Conservation (phyloP, 2,113 vertebrate genomes). For the Suncus etruscus region DNA sequence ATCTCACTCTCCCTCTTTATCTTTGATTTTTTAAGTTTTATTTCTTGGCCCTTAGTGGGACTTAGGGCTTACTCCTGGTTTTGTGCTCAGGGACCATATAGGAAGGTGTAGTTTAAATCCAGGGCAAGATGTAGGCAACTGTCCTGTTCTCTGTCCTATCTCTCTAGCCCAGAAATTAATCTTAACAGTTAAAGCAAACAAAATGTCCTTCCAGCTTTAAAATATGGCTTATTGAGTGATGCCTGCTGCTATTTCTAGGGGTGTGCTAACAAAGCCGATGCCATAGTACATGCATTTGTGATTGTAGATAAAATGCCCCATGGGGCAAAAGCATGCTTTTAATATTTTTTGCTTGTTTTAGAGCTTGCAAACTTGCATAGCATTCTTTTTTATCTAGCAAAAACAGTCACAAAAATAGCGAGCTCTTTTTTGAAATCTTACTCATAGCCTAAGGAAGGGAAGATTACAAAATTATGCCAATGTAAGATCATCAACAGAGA, state of each 20-base stretch:
- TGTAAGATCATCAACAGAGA: conserved; percentile 1
- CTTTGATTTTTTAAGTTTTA: too few relatives aligned
- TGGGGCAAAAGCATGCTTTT: neutral
- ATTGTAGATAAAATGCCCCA: neutral
- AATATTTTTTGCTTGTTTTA: conserved; percentile 53
- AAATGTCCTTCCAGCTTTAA: neutral
- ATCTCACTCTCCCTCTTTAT: neutral
- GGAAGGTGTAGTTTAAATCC: too few relatives aligned
- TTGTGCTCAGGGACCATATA: too few relatives aligned
- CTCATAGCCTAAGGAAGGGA: conserved; percentile 50
- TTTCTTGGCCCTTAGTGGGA: too few relatives aligned
- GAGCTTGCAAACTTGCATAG: conserved; percentile 14
- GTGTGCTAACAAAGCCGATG: neutral
- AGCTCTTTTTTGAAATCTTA: conserved; percentile 52
- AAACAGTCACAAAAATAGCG: conserved; percentile 72
- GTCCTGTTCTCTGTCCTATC: neutral
- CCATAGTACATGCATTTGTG: neutral
- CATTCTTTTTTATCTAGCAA: conserved; percentile 67
- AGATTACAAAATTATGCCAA: conserved; percentile 46
- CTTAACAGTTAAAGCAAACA: neutral
- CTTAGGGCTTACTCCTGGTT: too few relatives aligned
- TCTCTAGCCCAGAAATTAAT: neutral
- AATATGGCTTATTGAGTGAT: neutral
- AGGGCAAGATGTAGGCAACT: neutral
- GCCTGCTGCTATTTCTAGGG: neutral